Conservation (phyloP, 2,888 invertebrate genomes). For the Eudiplozoon nipponicum region DNA sequence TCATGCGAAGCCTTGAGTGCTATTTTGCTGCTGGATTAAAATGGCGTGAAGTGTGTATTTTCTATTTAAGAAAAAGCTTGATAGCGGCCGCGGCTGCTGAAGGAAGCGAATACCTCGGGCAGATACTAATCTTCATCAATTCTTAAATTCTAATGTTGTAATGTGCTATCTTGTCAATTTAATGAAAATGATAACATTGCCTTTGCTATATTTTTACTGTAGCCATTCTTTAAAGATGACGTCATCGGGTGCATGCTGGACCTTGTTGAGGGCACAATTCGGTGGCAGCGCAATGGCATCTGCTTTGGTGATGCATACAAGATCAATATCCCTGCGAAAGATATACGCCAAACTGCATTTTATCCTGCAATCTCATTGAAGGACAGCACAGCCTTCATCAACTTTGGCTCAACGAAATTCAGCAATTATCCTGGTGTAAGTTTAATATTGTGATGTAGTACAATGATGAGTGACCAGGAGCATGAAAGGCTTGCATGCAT, state of each 20-base stretch:
- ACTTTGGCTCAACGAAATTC: constrained; percentile 15
- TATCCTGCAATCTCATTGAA: constrained; percentile 14
- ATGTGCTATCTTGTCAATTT: too few relatives aligned
- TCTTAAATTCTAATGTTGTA: too few relatives aligned
- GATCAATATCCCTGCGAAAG: constrained; percentile 4
- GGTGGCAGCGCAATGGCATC: constrained; percentile 34
- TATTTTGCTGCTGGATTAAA: too few relatives aligned
- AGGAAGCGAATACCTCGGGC: too few relatives aligned
- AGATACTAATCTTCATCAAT: too few relatives aligned
- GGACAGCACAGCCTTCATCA: constrained; percentile 13
- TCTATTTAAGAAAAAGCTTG: too few relatives aligned
- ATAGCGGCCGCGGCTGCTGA: too few relatives aligned
- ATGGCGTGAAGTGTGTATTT: too few relatives aligned
- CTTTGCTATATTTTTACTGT: not conserved
- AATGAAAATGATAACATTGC: too few relatives aligned
- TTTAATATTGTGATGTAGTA: not conserved
- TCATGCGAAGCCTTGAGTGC: too few relatives aligned
- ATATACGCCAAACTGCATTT: constrained; percentile 4
- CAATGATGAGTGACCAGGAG: too few relatives aligned
- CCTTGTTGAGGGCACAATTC: constrained; percentile 44
- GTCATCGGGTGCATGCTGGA: constrained; percentile 64
- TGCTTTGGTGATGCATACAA: constrained; percentile 8
- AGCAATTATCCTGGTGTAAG: constrained; percentile 14
- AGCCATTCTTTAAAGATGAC: constrained; percentile 56
- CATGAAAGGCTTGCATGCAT: too few relatives aligned